Conservation (phyloP, 2,888 invertebrate species). For the Calameuta idolon region DNA sequence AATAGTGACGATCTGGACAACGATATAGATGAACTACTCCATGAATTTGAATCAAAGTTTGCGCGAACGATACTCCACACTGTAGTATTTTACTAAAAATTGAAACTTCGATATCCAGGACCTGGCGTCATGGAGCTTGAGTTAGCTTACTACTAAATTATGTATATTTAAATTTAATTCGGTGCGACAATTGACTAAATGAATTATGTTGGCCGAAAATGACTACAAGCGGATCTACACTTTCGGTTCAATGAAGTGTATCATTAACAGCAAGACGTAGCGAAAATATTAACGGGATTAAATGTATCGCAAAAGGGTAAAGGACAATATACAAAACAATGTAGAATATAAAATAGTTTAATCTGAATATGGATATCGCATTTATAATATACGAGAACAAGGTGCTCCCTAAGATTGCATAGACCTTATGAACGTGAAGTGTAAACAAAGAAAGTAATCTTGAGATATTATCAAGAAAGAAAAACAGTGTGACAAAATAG, state of each 20-base stretch:
- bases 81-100: slow-evolving; percentile 88
- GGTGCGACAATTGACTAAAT: not conserved
- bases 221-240: too few relatives aligned
- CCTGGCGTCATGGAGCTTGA: slow-evolving; percentile 20
- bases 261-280: too few relatives aligned
- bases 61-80: slow-evolving; percentile 91
- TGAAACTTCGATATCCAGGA: slow-evolving; percentile 11
- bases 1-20: slow-evolving; percentile 94
- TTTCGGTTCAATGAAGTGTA: too few relatives aligned
- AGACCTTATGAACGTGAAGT: slow-evolving; percentile 7
- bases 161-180: slow-evolving; percentile 22
- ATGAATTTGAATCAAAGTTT: slow-evolving; percentile 92
- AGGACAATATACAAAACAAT: not conserved
- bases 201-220: too few relatives aligned
- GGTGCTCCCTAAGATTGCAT: too few relatives aligned
- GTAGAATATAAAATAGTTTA: slow-evolving; percentile 6
- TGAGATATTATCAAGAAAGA: slow-evolving; percentile 12
- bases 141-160: slow-evolving; percentile 38
- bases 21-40: slow-evolving; percentile 96
- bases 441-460: slow-evolving; percentile 10
- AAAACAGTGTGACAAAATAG: slow-evolving; percentile 5
- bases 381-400: too few relatives aligned
- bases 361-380: not conserved
- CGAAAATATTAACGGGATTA: too few relatives aligned
- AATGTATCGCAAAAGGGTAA: too few relatives aligned